These are phyloP conservation scores for Phaetusa simplex DNA, from an alignment of 2,113 vertebrate genomes.

Conservation along the genomic window DNA sequence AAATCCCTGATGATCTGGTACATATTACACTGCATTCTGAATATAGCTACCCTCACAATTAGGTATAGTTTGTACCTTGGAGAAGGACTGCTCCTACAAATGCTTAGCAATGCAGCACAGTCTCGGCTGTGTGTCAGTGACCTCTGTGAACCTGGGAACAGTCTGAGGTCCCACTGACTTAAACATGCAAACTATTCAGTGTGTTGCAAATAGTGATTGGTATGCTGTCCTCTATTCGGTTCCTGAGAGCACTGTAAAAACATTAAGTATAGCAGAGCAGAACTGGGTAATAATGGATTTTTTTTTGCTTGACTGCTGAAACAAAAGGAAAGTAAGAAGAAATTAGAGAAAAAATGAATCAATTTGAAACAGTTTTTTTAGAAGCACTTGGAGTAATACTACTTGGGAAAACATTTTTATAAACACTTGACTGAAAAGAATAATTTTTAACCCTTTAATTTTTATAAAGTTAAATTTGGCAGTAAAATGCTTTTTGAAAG, in stretches of 20 bases:
- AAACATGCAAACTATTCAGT: neutral
- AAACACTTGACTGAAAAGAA: neutral
- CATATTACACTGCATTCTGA: neutral
- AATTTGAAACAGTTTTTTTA: neutral
- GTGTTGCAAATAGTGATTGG: neutral
- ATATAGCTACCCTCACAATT: neutral
- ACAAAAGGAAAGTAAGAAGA: constrained; percentile 16
- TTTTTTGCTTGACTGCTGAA: constrained; percentile 2
- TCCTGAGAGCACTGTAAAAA: neutral
- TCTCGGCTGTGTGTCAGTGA: fast-evolving
- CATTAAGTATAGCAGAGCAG: neutral
- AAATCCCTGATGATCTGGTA: neutral
- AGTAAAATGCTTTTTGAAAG: neutral
- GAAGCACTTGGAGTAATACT: neutral
- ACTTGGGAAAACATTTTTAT: neutral
- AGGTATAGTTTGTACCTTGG: neutral
- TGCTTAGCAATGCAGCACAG: neutral
- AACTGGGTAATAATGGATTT: neutral
- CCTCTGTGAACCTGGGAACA: neutral
- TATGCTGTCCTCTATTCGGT: neutral
- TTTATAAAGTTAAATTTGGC: neutral
- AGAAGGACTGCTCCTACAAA: neutral
- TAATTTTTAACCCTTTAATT: neutral
- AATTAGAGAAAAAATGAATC: constrained; percentile 5
- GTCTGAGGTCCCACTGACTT: neutral